Evolutionary conservation across 1,140 invertebrate genomes (phyloP).

Genomic region (Conus betulinus): DNA sequence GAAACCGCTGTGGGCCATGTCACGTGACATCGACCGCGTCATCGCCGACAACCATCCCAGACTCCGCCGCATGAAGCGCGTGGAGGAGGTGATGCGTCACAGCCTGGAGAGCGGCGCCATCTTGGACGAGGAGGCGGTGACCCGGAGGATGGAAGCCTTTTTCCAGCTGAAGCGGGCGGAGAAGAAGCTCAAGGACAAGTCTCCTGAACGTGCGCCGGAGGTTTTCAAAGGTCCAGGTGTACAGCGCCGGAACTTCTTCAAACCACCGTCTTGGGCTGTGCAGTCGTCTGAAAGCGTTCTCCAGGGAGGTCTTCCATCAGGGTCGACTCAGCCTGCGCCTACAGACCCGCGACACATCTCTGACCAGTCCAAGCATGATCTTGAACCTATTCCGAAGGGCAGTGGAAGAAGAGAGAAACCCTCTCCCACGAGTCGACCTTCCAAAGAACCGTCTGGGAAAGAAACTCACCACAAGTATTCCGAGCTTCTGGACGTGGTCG

Average conservation of each 20-base stretch:
- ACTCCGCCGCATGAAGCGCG: slow-evolving; percentile 36
- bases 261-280: neutral
- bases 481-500: neutral
- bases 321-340: neutral
- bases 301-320: neutral
- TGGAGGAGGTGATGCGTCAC: slow-evolving; percentile 38
- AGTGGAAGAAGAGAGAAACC: neutral
- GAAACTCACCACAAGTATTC: neutral
- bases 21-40: slow-evolving; percentile 49
- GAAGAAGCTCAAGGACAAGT: neutral
- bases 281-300: neutral
- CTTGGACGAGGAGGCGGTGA: slow-evolving; percentile 37
- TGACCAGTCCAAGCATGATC: neutral
- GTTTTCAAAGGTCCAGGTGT: no score
- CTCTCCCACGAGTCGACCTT: neutral
- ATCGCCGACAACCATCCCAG: slow-evolving; percentile 50
- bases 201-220: neutral
- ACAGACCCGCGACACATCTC: no score
- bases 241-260: neutral
- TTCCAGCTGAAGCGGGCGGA: slow-evolving; percentile 34
- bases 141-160: slow-evolving; percentile 41
- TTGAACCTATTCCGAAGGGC: neutral
- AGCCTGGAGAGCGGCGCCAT: slow-evolving; percentile 49
- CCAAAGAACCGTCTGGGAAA: neutral
- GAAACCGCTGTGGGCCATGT: slow-evolving; percentile 46